Base-by-base conservation (phyloP, 2,888 invertebrate genomes). In the Lamproptera curius region DNA sequence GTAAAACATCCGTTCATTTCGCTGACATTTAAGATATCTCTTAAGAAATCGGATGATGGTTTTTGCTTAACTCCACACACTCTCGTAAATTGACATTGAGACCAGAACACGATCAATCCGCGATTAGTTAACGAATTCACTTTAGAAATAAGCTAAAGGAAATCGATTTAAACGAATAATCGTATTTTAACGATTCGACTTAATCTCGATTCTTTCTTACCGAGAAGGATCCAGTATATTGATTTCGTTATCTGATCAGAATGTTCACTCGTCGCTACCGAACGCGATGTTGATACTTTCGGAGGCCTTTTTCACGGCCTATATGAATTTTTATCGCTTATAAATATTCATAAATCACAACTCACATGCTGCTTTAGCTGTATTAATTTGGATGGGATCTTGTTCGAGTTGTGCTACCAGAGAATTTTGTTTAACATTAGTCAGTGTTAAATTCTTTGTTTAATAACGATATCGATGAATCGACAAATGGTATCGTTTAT, bases 141-240 rank as follows among this genome's bases (percentile, higher is more conserved):
- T 3, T 20, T 20, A 20, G 20, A 20, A 20, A 6, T 20, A 3
- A 3, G 20, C 20, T 20, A 5, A 3, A 20, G 4, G 20, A 20
- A 20, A 20, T 8, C 8, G 37, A 2, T 36, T 40, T 28, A 41
- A 20, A 31, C 13, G 28, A 34, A 26, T 40, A 26, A 40, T 40
- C 13, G 23, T 14, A 42, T 34, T 42, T 38, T 48, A 48, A 48
- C 26, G 48, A 39, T 39, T 16, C 46, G 8, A 34, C 33, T 42
- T 33, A 42, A 46, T 42, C 38, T 11, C 13, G 42, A 35, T 37
- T 37, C 42, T 46, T 46, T 23, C 9, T 37, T 47, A 17, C 42
- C 20, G 16, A 13, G 42, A 42, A 48, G 42, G 42, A 48, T 42
- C 37, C 37, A 42, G n/a, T 42, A 42, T 17, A 37, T 37, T 20